Conservation (phyloP, 1,140 invertebrate genomes). For the Heliconius hermathena region DNA sequence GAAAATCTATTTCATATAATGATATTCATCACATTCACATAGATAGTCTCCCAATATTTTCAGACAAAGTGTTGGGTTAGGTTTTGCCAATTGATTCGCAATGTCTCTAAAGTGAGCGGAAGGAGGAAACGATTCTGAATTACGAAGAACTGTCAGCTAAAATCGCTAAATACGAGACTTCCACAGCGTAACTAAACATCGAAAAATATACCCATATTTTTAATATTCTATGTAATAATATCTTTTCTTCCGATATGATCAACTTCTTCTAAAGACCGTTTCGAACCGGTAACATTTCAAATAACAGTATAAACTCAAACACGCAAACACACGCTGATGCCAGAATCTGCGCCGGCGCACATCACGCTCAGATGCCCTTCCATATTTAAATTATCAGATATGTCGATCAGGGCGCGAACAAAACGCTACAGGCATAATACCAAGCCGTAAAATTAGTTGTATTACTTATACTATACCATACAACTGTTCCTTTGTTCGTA, state of each 20-base stretch:
- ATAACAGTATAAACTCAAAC: conserved; percentile 1
- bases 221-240: neutral
- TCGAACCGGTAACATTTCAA: neutral
- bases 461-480: conserved; percentile 51
- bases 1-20: no score
- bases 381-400: conserved; percentile 78
- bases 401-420: conserved; percentile 70
- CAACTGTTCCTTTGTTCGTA: conserved; percentile 63
- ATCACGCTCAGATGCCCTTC: conserved; percentile 61
- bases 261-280: neutral
- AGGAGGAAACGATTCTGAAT: no score
- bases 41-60: no score
- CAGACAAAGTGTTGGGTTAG: no score
- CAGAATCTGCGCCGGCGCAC: conserved; percentile 39
- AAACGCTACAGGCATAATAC: conserved; percentile 48
- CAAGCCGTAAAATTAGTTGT: conserved; percentile 68
- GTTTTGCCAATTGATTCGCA: no score
- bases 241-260: neutral
- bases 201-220: neutral
- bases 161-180: no score
- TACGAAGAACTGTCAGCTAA: no score
- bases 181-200: no score
- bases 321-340: conserved; percentile 17
- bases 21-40: no score
- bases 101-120: no score